Percentiles rank a stretch among this genome's conserved stretches.
Evolutionary conservation across 2,888 invertebrate species (phyloP).

Genomic region (Eulithis testata): DNA sequence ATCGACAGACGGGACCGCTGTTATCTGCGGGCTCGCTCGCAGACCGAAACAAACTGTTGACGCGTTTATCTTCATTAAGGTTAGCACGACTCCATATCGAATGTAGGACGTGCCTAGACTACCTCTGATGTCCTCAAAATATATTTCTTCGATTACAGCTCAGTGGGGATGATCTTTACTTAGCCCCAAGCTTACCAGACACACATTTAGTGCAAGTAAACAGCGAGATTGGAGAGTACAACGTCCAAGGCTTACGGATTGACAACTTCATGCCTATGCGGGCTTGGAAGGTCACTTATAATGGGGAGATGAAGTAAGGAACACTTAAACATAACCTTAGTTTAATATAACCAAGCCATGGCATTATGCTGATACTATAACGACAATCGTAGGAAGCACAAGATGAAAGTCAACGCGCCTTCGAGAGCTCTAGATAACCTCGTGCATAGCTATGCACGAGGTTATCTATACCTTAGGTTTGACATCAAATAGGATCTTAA

Average conservation of each 20-base stretch:
- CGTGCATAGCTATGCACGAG: no score
- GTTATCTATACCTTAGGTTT: no score
- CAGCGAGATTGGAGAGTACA: conserved; percentile 77
- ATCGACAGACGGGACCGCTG: conserved; percentile 83
- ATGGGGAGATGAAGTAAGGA: conserved; percentile 86
- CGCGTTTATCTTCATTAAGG: conserved; percentile 85
- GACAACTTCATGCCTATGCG: conserved; percentile 87
- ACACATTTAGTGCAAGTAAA: conserved; percentile 80
- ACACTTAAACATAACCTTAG: neutral
- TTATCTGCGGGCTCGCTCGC: conserved; percentile 86
- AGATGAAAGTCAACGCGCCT: no score
- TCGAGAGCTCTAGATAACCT: no score
- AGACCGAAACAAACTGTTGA: conserved; percentile 84
- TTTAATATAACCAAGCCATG: no score
- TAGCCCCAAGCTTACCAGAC: conserved; percentile 85
- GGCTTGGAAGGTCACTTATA: conserved; percentile 86
- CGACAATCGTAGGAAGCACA: no score
- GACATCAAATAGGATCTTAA: no score
- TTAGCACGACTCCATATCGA: conserved; percentile 35
- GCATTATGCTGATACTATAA: no score
- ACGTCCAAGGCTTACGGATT: conserved; percentile 86
- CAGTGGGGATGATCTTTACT: conserved; percentile 85
- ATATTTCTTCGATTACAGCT: conserved; percentile 56
- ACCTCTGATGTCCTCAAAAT: no score
- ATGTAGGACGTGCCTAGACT: no score